A percentile compares a stretch with the other conserved stretches of the same genome.
These are phyloP conservation scores for Cataglyphis cursor DNA, from an alignment of 2,888 invertebrate species.

Conservation along the genomic window DNA sequence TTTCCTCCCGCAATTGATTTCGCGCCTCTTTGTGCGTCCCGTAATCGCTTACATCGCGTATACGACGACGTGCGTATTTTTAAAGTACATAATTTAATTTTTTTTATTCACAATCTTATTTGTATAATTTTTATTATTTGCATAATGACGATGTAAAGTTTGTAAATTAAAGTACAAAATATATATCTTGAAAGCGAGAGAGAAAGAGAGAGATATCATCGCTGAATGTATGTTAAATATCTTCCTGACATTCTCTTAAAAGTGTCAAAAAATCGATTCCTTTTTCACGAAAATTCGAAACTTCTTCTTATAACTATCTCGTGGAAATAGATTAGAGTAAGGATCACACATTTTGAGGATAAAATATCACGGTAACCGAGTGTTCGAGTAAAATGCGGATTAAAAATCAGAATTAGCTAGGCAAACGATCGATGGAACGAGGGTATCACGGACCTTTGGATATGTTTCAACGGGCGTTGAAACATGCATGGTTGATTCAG, in stretches of 20 bases:
- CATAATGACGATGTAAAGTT: neutral
- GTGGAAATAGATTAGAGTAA: neutral
- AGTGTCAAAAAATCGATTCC: neutral
- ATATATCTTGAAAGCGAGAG: too few species aligned
- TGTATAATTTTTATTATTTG: too few species aligned
- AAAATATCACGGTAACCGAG: slow-evolving; percentile 1
- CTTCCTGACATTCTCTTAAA: neutral
- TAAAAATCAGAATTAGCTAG: slow-evolving; percentile 15
- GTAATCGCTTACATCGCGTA: neutral
- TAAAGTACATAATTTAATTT: neutral
- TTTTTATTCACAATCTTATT: too few species aligned
- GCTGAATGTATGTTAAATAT: neutral
- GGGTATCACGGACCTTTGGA: slow-evolving; percentile 57
- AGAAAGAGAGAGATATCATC: neutral
- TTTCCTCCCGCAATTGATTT: neutral
- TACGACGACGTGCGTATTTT: neutral
- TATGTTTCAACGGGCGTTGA: slow-evolving; percentile 65
- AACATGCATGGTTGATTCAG: slow-evolving; percentile 67
- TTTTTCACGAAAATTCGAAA: neutral
- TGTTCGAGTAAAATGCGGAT: slow-evolving; percentile 8
- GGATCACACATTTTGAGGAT: neutral
- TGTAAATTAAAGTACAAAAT: neutral
- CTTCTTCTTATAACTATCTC: neutral
- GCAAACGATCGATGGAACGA: slow-evolving; percentile 36
- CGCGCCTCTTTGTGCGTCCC: too few species aligned